phyloP scores from a whole-genome alignment of 1,140 invertebrate genomes.

The Zaprionus nigranus region DNA sequence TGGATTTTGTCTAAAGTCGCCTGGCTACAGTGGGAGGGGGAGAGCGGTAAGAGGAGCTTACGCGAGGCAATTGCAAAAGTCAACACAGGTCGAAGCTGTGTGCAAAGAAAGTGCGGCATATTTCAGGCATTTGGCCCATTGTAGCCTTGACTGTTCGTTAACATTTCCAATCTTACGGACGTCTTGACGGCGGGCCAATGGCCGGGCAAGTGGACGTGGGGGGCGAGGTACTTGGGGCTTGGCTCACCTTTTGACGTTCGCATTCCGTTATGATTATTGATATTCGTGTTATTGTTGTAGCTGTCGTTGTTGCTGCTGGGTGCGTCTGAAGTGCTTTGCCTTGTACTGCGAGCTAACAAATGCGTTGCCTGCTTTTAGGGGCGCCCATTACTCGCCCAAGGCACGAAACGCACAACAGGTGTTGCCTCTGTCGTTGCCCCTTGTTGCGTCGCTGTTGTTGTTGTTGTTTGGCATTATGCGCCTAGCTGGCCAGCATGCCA shows the following conservation, averaged over 20 bases:
- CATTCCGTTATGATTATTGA: constrained; percentile 72
- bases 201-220: not conserved
- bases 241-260: constrained; percentile 33
- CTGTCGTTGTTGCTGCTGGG: constrained; percentile 25
- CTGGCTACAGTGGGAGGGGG: not conserved
- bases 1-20: constrained; percentile 15
- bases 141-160: not conserved
- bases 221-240: not conserved
- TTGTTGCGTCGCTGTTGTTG: constrained; percentile 35
- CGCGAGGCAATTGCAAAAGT: not conserved
- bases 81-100: not conserved
- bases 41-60: not conserved
- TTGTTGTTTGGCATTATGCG: constrained; percentile 7
- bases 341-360: constrained; percentile 28
- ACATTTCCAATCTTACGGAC: constrained; percentile 22
- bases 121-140: not conserved
- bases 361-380: constrained; percentile 20
- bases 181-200: not conserved
- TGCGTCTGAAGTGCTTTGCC: constrained; percentile 34
- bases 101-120: not conserved
- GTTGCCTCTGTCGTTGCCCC: constrained; percentile 19
- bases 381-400: constrained; percentile 21
- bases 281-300: constrained; percentile 58
- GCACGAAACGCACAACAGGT: constrained; percentile 7
- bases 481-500: not conserved